phyloP scores from a whole-genome alignment of 2,113 vertebrate species.

The Arothron firmamentum region DNA sequence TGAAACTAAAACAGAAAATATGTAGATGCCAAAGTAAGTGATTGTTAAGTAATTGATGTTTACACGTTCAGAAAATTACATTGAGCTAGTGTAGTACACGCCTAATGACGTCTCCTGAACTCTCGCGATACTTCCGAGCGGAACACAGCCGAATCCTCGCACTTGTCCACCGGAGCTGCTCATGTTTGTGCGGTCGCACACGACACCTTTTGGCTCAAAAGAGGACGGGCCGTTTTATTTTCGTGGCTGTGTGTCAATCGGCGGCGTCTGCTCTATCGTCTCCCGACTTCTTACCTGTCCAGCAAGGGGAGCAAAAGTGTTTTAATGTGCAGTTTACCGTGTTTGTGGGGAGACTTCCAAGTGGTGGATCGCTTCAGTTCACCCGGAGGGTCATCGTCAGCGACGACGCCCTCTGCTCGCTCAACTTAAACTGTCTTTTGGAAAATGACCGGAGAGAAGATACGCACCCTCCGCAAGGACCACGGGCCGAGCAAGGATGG shows the following conservation, averaged over 20 bases:
- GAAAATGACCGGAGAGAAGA: slow-evolving; percentile 95
- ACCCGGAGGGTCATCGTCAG: slow-evolving; percentile 66
- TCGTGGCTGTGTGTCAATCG: not conserved
- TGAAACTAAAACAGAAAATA: not conserved
- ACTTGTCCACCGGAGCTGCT: slow-evolving; percentile 48
- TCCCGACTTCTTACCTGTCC: not conserved
- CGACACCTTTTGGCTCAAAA: slow-evolving; percentile 43
- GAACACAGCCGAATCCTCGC: slow-evolving; percentile 63
- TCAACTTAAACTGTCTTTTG: slow-evolving; percentile 33
- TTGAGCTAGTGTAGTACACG: not conserved
- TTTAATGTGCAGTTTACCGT: slow-evolving; percentile 60
- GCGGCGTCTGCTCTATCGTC: not conserved
- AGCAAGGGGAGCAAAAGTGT: slow-evolving; percentile 18
- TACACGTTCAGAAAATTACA: too few species aligned
- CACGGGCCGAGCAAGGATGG: slow-evolving; percentile 88
- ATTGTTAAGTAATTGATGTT: too few species aligned
- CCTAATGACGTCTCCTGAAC: slow-evolving; percentile 38
- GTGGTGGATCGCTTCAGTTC: slow-evolving; percentile 58
- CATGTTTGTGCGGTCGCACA: slow-evolving; percentile 38
- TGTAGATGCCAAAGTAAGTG: too few species aligned
- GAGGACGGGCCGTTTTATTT: slow-evolving; percentile 28
- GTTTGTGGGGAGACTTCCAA: slow-evolving; percentile 48
- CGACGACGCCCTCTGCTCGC: slow-evolving; percentile 62
- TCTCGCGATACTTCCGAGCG: slow-evolving; percentile 74
- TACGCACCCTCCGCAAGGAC: slow-evolving; percentile 89